These are phyloP conservation scores for Nesogale talazaci DNA, from an alignment of 2,113 vertebrate genomes.

Conservation along the genomic window DNA sequence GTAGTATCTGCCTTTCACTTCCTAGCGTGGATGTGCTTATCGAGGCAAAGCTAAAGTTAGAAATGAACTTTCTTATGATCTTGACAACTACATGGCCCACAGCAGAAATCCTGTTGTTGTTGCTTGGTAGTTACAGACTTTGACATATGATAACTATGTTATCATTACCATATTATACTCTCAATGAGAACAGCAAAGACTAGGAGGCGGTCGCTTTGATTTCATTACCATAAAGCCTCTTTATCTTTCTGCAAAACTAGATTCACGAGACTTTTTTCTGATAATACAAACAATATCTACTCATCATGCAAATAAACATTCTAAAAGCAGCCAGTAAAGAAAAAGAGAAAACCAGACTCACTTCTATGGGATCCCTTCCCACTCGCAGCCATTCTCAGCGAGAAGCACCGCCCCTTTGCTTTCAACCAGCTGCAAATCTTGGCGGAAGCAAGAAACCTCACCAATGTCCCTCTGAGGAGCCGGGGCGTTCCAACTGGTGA, in stretches of 20 bases:
- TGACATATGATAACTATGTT: conserved; percentile 61
- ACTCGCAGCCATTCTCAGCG: no score
- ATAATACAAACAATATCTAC: neutral
- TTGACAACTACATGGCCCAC: neutral
- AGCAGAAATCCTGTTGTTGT: neutral
- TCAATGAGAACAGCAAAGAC: conserved; percentile 70
- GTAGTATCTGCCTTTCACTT: neutral
- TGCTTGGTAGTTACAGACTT: conserved; percentile 41
- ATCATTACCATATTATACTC: conserved; percentile 70
- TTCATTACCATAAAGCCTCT: conserved; percentile 5
- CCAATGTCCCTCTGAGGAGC: no score
- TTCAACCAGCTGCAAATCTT: no score
- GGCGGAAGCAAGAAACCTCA: no score
- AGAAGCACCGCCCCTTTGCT: no score
- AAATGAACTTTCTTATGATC: neutral
- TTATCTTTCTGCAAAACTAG: neutral
- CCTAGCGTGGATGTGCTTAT: neutral
- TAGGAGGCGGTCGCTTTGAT: conserved; percentile 66
- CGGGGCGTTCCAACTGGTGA: no score
- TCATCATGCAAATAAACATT: neutral
- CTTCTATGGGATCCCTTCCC: no score
- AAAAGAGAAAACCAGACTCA: neutral
- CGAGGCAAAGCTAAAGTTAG: neutral
- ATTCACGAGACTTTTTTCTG: neutral
- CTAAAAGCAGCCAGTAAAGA: neutral